These are phyloP conservation scores for Digitonthophagus gazella DNA, from an alignment of 2,888 invertebrate species.

Conservation along the genomic window DNA sequence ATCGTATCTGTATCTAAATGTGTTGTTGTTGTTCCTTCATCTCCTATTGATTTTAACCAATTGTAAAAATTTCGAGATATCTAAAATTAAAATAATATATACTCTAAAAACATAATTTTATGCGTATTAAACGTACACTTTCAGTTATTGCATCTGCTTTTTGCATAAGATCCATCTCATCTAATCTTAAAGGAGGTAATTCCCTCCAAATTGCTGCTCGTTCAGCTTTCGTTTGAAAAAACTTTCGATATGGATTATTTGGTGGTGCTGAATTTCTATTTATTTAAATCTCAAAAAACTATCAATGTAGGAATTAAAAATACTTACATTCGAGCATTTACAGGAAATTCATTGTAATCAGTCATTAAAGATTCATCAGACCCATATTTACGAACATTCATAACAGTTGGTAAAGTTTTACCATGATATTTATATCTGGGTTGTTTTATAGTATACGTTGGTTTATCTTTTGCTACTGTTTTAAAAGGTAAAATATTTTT, in stretches of 20 bases:
- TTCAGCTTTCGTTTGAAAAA: slow-evolving; percentile 43
- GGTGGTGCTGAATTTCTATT: slow-evolving; percentile 27
- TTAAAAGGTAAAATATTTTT: slow-evolving; percentile 18
- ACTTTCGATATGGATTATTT: slow-evolving; percentile 44
- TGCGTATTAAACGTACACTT: slow-evolving; percentile 33
- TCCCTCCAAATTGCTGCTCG: slow-evolving; percentile 47
- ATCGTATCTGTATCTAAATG: slow-evolving; percentile 43
- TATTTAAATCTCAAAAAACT: too few relatives aligned
- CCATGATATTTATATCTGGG: background rate
- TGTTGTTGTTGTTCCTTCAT: slow-evolving; percentile 39
- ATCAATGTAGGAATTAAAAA: too few relatives aligned
- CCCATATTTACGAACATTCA: background rate
- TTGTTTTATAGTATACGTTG: background rate
- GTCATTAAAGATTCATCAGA: background rate
- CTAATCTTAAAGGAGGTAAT: slow-evolving; percentile 42
- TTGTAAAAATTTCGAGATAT: slow-evolving; percentile 47
- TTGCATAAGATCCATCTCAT: slow-evolving; percentile 45
- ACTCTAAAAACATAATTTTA: slow-evolving; percentile 1
- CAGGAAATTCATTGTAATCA: slow-evolving; percentile 11
- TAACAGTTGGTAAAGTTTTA: background rate
- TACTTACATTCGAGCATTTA: background rate
- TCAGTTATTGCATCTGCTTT: slow-evolving; percentile 46
- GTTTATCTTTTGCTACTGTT: background rate
- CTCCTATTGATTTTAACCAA: slow-evolving; percentile 44
- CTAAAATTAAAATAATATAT: slow-evolving; percentile 33